Evolutionary conservation across 2,113 vertebrate genomes (phyloP).

Genomic region (Nerophis lumbriciformis): DNA sequence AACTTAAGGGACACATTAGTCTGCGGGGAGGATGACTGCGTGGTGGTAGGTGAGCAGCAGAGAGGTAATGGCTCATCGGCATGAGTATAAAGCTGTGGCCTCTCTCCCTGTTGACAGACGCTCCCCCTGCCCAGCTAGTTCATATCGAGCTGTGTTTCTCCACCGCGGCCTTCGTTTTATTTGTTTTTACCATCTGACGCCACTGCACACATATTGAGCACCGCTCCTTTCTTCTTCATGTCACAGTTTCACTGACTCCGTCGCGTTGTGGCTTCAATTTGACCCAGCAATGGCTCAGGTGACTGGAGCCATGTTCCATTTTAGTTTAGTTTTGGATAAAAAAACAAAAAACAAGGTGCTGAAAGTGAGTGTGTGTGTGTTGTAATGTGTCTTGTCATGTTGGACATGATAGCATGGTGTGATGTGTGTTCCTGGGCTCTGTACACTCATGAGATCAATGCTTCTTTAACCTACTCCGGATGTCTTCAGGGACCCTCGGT

Average conservation of each 20-base stretch:
- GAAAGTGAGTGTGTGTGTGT: slow-evolving; percentile 13
- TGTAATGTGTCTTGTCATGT: slow-evolving; percentile 37
- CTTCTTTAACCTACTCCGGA: slow-evolving; percentile 54
- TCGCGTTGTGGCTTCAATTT: slow-evolving; percentile 13
- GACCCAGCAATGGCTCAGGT: slow-evolving; percentile 24
- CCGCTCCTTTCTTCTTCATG: slow-evolving; percentile 64
- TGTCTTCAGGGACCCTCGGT: slow-evolving; percentile 49
- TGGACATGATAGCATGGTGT: slow-evolving; percentile 33
- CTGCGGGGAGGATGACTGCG: slow-evolving; percentile 53
- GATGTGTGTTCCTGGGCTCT: slow-evolving; percentile 47
- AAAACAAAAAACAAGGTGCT: not conserved
- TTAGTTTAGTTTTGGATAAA: slow-evolving; percentile 47
- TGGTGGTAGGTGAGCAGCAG: slow-evolving; percentile 47
- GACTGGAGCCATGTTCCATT: slow-evolving; percentile 47
- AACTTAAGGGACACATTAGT: slow-evolving; percentile 76
- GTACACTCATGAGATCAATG: slow-evolving; percentile 61
- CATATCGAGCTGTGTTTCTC: slow-evolving; percentile 65
- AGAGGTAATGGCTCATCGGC: slow-evolving; percentile 63
- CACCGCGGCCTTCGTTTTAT: slow-evolving; percentile 57
- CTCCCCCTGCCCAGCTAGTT: slow-evolving; percentile 53
- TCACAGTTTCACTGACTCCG: slow-evolving; percentile 54
- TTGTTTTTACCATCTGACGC: slow-evolving; percentile 71
- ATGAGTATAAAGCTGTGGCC: slow-evolving; percentile 58
- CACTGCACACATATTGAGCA: slow-evolving; percentile 65
- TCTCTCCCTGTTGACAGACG: slow-evolving; percentile 59